Conservation (phyloP, 2,113 vertebrate genomes). For the Zeus faber region DNA sequence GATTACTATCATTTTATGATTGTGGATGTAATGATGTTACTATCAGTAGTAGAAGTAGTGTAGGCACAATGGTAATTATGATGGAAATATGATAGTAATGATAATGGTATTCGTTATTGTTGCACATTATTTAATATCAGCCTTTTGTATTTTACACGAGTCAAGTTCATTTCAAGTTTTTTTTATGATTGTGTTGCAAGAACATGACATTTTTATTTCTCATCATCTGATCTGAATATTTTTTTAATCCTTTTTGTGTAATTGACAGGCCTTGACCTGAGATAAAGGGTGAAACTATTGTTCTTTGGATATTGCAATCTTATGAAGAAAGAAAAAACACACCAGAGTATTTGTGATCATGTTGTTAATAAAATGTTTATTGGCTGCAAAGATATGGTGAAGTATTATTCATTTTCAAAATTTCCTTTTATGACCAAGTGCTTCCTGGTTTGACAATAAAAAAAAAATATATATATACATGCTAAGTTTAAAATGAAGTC, state of each 20-base stretch:
- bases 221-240: conserved; percentile 63
- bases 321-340: conserved; percentile 69
- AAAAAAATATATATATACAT: conserved; percentile 37
- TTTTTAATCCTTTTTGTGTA: conserved; percentile 23
- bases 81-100: conserved; percentile 59
- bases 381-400: conserved; percentile 80
- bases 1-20: conserved; percentile 77
- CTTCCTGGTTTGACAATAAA: conserved; percentile 68
- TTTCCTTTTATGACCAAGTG: conserved; percentile 70
- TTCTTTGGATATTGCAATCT: conserved; percentile 70
- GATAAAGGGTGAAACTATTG: conserved; percentile 65
- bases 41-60: conserved; percentile 52
- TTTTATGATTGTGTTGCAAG: conserved; percentile 40
- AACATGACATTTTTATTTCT: conserved; percentile 73
- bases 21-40: conserved; percentile 49
- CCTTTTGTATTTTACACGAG: conserved; percentile 89
- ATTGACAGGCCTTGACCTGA: conserved; percentile 63
- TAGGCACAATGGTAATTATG: conserved; percentile 50
- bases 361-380: conserved; percentile 94
- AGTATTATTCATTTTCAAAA: conserved; percentile 63
- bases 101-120: conserved; percentile 71
- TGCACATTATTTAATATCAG: conserved; percentile 81
- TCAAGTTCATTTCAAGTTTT: conserved; percentile 48
- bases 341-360: conserved; percentile 88
- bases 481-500: conserved; percentile 62